Percentiles rank a stretch among this genome's conserved stretches.
phyloP scores from a whole-genome alignment of 2,113 vertebrate species.

The human (Homo sapiens) region GRCh38 chr16:53955001-53955500 shows the following conservation, averaged over 20 bases:
- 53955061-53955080: neutral
- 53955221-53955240: neutral
- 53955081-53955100: neutral
- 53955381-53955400: neutral
- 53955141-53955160: neutral
- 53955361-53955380: neutral
- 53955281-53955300: neutral
- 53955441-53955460: neutral
- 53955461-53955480: neutral
- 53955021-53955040: neutral
- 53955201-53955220: neutral
- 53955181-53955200: neutral
- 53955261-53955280: neutral
- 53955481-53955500: neutral
- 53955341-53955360: neutral
- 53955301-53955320: neutral
- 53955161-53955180: neutral
- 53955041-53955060: neutral
- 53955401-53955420: neutral
- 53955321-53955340: neutral
- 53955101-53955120: neutral
- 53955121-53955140: neutral
- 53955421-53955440: neutral
- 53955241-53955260: neutral
- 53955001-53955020: neutral